Base-by-base conservation (phyloP, 2,113 vertebrate species). In the Redunca redunca region DNA sequence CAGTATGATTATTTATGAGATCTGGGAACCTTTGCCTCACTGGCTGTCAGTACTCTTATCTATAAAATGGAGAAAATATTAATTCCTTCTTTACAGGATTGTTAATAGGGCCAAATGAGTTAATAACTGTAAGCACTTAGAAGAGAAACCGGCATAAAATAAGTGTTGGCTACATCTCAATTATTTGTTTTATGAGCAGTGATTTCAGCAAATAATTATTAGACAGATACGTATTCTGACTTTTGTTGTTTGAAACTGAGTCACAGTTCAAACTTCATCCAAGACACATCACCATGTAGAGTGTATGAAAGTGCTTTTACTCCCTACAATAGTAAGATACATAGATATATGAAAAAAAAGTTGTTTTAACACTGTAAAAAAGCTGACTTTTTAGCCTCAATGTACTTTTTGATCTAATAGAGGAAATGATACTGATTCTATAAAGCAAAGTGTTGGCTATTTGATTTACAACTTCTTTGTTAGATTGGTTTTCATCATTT, bases 391-490 rank as follows among this genome's bases (percentile, higher is more conserved):
- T 85, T 6, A 25, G 13, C 80, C 25, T 71, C 36, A 43, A 11
- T 7, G 48, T 57, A 77, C 7, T 50, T 83, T 94, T 95, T 85
- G 50, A 46, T 77, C 5, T 9, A 12, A 64, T 50, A 28, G 30
- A 43, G 23, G 13, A 95, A 84, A 64, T 91, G 8, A 62, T 86
- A 64, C 16, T 86, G 48, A 12, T 43, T n/a, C 15, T 53, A 1
- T 43, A 53, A 53, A 64, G 17, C 50, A 90, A 96, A 36, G 25
- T 60, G 30, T 6, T 52, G 36, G 4, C 15, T 96, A 12, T 67
- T 96, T 40, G 19, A 94, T 95, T 82, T 60, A 91, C 55, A 96
- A 52, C 94, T 91, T 92, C 81, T 88, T 12, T 96, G 50, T 94
- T 50, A 91, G 86, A 86, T 80, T 62, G 84, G 16, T 94, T 88